Base-by-base conservation (phyloP, 2,797 vertebrate genomes). In the Hyperoplus immaculatus region DNA sequence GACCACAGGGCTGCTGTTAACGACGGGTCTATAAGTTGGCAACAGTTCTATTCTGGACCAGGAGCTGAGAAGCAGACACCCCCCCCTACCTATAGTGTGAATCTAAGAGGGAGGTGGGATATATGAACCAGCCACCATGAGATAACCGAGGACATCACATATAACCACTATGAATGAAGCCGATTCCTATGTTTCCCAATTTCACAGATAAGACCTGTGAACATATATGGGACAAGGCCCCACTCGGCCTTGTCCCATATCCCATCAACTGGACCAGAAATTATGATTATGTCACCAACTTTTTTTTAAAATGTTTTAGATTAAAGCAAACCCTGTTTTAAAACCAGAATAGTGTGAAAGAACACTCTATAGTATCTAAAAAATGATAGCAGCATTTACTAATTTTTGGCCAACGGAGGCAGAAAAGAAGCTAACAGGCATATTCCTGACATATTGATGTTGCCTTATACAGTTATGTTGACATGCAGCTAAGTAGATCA, bases 21-120 rank as follows among this genome's bases (percentile, higher is more conserved):
- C 75, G 86, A 92, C 78, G 14, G 69, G 55, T 89, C 87, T 92
- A 55, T 82, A 72, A 75, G 69, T 71, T 81, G 88, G 84, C 69
- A 78, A 91, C 87, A 93, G 89, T 89, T 95, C 94, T 96, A 95
- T 95, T 96, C 93, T 88, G 79, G 94, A 93, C 90, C 56, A 69
- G 75, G 83, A 91, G 66, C 62, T 16, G 82, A 82, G 88, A 91
- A 84, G 86, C 78, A 51, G 75, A 79, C 68, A 8, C 45, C 64
- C 77, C 64, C 18, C 5, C 73, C 15, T n/a, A 54, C 8, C 29
- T 29, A 29, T 29, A 29, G 29, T 29, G 62, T 43, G 54, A 70
- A 77, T 60, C 61, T 42, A 79, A 83, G 80, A 85, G 55, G 69
- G 67, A 42, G 55, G 75, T 77, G 42, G 72, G 74, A 79, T 87